Conservation (phyloP, 2,113 vertebrate genomes). For the Gadus macrocephalus region DNA sequence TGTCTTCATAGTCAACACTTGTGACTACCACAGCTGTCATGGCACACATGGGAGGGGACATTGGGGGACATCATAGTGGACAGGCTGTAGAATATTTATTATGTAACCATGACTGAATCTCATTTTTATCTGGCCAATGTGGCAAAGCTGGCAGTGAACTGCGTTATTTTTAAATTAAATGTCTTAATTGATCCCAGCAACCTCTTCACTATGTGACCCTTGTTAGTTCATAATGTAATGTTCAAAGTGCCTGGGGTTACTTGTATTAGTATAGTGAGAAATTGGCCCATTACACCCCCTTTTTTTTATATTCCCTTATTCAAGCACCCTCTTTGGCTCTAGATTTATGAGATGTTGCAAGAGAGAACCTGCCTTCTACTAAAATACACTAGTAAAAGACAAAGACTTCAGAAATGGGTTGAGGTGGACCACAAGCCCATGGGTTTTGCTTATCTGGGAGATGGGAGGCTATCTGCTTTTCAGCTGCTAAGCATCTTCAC, state of each 20-base stretch:
- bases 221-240: background rate
- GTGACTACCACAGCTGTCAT: constrained; percentile 6
- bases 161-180: too few relatives aligned
- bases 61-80: background rate
- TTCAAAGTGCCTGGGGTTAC: background rate
- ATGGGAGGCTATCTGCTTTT: constrained; percentile 10
- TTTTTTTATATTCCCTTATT: background rate
- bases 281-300: background rate
- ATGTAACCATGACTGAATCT: too few relatives aligned
- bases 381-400: background rate
- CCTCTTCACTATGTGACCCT: background rate
- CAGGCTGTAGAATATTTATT: background rate
- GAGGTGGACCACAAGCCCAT: constrained; percentile 9
- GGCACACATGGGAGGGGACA: background rate
- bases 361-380: background rate
- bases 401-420: background rate
- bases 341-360: background rate
- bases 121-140: too few relatives aligned
- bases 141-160: background rate
- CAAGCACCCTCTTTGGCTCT: constrained; percentile 24
- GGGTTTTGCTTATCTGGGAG: constrained; percentile 2
- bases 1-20: constrained; percentile 16
- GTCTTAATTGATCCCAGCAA: background rate
- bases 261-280: background rate
- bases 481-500: constrained; percentile 4